Evolutionary conservation across 2,113 vertebrate species (phyloP), one percentile per base, ranked within the genome.

Genomic region (Axis porcinus): DNA sequence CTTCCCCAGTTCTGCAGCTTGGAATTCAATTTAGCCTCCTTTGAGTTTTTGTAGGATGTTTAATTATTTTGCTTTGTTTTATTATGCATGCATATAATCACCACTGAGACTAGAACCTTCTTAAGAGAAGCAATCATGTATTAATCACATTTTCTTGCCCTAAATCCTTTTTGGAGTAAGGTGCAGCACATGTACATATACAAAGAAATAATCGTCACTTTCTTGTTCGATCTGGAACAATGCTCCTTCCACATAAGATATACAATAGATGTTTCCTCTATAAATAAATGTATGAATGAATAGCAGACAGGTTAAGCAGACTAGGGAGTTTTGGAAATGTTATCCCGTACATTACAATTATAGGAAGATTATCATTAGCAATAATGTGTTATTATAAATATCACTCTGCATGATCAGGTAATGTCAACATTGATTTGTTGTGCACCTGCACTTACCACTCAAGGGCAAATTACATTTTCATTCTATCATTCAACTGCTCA

Each of bases 341-440:
- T 97, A 86, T 33, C 52, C 21, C 43, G 3, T 79, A 60, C 5
- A 13, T 90, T 92, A 89, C 55, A 95, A 86, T 97, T 97, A 95
- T 19, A 95, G 70, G 33, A 95, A 95, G 45, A 95, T 97, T 93
- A 95, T 97, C 36, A 95, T 96, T 97, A 94, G 58, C 43, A 96
- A 82, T 96, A 90, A 94, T 92, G 36, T 91, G 81, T 96, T 97
- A 91, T 95, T 97, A 86, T 40, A 97, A 85, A 97, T 93, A 97
- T 27, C 82, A 96, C 90, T 96, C 86, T 58, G 79, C 70, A 83
- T 70, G 52, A 97, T 96, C 91, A 93, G 89, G 76, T 94, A 96
- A 96, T 96, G 90, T 96, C 96, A 97, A 89, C 84, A 94, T 95
- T 95, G 91, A 78, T 96, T 94, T 94, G 92, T 78, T 92, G 15